Conservation (phyloP, 2,888 invertebrate species). For the Chaetogeoica ovagalla region DNA sequence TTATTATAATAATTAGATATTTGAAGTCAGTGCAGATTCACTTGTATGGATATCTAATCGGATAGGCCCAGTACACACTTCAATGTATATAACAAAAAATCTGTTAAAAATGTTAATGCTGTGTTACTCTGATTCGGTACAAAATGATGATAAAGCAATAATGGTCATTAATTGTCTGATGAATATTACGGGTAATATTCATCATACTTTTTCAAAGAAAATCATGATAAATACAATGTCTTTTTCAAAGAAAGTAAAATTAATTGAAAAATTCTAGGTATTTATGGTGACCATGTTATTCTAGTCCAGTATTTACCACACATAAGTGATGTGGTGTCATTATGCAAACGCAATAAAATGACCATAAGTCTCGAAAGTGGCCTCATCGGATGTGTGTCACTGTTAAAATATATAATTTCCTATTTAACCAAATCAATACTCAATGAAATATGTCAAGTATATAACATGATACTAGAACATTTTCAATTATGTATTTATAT, state of each 20-base stretch:
- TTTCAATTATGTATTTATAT: slow-evolving; percentile 1
- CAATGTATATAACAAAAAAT: slow-evolving; percentile 86
- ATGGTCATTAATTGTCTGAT: slow-evolving; percentile 90
- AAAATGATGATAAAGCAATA: slow-evolving; percentile 73
- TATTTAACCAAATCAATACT: slow-evolving; percentile 80
- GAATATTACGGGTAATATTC: slow-evolving; percentile 76
- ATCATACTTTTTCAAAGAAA: background rate
- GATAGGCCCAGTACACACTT: slow-evolving; percentile 90
- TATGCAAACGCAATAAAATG: slow-evolving; percentile 74
- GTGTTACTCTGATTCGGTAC: slow-evolving; percentile 79
- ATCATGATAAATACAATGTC: too few species aligned
- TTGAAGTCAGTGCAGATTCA: slow-evolving; percentile 69
- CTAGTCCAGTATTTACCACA: slow-evolving; percentile 88
- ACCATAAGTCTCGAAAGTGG: slow-evolving; percentile 86
- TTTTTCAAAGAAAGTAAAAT: background rate
- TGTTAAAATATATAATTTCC: slow-evolving; percentile 78
- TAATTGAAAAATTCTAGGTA: slow-evolving; percentile 35
- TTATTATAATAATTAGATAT: slow-evolving; percentile 48
- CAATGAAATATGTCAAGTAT: slow-evolving; percentile 84
- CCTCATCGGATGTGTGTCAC: slow-evolving; percentile 78
- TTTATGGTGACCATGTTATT: slow-evolving; percentile 87
- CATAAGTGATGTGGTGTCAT: slow-evolving; percentile 79
- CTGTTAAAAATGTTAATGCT: slow-evolving; percentile 89
- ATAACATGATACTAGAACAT: slow-evolving; percentile 18
- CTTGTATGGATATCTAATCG: slow-evolving; percentile 90